Conservation (phyloP, 1,140 invertebrate species). For the Trachymyrmex septentrionalis region DNA sequence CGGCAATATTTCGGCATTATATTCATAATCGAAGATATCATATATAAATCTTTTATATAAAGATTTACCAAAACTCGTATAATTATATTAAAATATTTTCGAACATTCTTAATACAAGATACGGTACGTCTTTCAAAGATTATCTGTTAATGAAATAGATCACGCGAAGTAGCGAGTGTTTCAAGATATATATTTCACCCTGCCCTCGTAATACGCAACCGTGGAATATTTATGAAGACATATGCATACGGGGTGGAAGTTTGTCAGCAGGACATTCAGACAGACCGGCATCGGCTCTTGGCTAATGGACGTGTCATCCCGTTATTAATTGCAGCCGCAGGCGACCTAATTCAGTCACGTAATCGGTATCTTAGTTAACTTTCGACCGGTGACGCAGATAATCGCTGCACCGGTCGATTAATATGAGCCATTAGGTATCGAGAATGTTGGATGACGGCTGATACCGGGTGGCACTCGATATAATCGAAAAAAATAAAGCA, state of each 20-base stretch:
- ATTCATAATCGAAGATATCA: background rate
- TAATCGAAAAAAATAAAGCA: conserved; percentile 59
- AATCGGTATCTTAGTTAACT: conserved; percentile 70
- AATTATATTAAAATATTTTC: background rate
- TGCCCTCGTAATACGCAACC: conserved; percentile 12
- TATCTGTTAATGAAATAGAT: conserved; percentile 1
- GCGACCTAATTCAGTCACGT: conserved; percentile 72
- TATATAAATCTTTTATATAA: background rate
- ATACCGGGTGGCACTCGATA: conserved; percentile 66
- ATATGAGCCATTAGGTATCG: conserved; percentile 74
- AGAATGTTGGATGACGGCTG: conserved; percentile 60
- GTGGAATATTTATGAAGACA: conserved; percentile 53
- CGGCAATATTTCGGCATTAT: background rate
- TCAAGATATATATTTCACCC: conserved; percentile 13
- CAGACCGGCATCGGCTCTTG: conserved; percentile 32
- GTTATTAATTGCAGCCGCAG: conserved; percentile 74
- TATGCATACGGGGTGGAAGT: conserved; percentile 14
- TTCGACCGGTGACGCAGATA: conserved; percentile 69
- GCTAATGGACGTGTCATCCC: conserved; percentile 72
- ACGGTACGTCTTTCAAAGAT: background rate
- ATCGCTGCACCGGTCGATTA: conserved; percentile 70
- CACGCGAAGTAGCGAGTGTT: background rate
- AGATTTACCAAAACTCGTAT: background rate
- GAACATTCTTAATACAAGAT: background rate
- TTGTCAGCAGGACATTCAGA: conserved; percentile 21